A percentile compares a stretch with the other conserved stretches of the same genome.
These are phyloP conservation scores for Micropterix aruncella DNA, from an alignment of 2,888 invertebrate genomes.

Conservation along the genomic window DNA sequence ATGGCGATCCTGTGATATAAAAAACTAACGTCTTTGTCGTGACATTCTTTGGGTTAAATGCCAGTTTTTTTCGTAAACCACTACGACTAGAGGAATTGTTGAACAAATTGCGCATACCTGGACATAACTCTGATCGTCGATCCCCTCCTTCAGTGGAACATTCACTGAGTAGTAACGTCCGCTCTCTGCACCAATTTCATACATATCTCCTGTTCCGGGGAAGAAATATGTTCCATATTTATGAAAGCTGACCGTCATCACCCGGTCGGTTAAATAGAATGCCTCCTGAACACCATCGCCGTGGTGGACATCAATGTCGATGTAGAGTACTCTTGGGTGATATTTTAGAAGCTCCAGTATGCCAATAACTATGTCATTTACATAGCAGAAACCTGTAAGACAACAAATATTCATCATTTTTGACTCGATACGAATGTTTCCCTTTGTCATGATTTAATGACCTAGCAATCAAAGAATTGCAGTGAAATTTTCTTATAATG, in stretches of 20 bases:
- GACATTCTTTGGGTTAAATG: too few species aligned
- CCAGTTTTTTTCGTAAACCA: too few species aligned
- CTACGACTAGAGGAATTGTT: too few species aligned
- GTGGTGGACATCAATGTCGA: slow-evolving; percentile 98
- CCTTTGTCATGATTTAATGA: too few species aligned
- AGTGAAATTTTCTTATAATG: too few species aligned
- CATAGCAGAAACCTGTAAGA: slow-evolving; percentile 82
- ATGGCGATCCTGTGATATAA: too few species aligned
- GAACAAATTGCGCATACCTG: slow-evolving; percentile 37
- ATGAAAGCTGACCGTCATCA: slow-evolving; percentile 99
- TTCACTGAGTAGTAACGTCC: slow-evolving; percentile 96
- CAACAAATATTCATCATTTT: too few species aligned
- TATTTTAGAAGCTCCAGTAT: slow-evolving; percentile 90
- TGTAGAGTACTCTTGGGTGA: slow-evolving; percentile 88
- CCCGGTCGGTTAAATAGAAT: slow-evolving; percentile 91
- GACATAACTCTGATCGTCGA: slow-evolving; percentile 85
- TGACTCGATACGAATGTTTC: too few species aligned
- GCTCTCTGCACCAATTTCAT: slow-evolving; percentile 91
- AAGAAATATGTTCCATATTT: slow-evolving; percentile 98
- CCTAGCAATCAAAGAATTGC: too few species aligned
- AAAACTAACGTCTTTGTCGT: too few species aligned
- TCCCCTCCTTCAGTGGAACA: slow-evolving; percentile 95
- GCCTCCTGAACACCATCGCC: slow-evolving; percentile 96
- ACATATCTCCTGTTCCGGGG: slow-evolving; percentile 98
- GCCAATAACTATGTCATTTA: slow-evolving; percentile 97